phyloP scores from a whole-genome alignment of 2,888 invertebrate species.

The Apamea sordens region DNA sequence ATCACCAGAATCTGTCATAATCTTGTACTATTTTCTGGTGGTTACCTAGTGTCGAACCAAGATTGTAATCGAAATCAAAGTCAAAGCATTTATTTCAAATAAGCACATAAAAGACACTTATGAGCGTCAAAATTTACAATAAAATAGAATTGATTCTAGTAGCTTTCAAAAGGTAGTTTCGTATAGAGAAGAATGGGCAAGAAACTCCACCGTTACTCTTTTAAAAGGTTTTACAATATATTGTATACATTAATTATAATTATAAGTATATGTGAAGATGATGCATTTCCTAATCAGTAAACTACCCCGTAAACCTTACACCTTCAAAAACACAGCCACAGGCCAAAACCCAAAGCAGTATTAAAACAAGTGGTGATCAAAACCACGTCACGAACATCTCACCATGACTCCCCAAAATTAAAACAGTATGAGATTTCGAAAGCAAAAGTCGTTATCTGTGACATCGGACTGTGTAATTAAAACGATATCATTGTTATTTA shows the following conservation, averaged over 20 bases:
- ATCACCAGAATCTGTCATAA: neutral
- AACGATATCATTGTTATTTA: constrained; percentile 84
- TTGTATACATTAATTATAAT: neutral
- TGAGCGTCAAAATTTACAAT: neutral
- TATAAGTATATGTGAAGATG: neutral
- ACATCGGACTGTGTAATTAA: constrained; percentile 84
- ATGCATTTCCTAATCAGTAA: neutral
- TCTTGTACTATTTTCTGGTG: no score
- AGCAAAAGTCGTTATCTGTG: constrained; percentile 70
- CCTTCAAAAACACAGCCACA: no score
- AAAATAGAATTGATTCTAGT: neutral
- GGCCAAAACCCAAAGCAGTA: neutral
- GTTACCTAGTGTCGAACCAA: neutral
- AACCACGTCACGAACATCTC: constrained; percentile 14
- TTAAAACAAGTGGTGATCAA: constrained; percentile 15
- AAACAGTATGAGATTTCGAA: constrained; percentile 61
- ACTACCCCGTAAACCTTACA: neutral
- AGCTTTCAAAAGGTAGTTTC: neutral
- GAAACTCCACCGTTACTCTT: neutral
- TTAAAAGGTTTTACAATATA: neutral
- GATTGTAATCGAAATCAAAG: neutral
- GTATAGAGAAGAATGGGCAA: neutral
- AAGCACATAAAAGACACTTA: no score
- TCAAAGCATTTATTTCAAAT: neutral
- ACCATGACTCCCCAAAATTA: constrained; percentile 36